Base-by-base conservation (phyloP, 2,888 invertebrate genomes). In the Pyrrhia umbra region DNA sequence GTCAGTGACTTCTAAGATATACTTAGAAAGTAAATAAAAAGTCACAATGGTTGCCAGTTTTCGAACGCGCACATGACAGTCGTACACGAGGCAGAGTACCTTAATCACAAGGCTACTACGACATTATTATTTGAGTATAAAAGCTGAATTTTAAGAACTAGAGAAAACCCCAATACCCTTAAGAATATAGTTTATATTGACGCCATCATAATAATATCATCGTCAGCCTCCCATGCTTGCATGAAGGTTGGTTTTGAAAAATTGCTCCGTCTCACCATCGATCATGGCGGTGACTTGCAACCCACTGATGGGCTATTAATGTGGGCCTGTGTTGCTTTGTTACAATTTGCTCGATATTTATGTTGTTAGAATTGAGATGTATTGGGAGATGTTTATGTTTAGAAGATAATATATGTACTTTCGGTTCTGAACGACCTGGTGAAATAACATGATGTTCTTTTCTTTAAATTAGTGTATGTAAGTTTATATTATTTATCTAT, bases 231-330 rank as follows among this genome's bases (percentile, higher is more conserved):
- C 60, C 23, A 56, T 57, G 43, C 51, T 69, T 52, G 45, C 25
- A 39, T 13, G 25, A 6, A 47, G 40, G 68, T 63, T 62, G 34
- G 49, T 49, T 73, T 51, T 77, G 77, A 77, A 75, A 69, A 77
- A 77, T 77, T 68, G 73, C 64, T 57, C 30, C 55, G 40, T 45
- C 61, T 63, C 37, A 65, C 21, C 56, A 77, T 77, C 76, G 45
- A 77, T 77, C 77, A 77, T 52, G 37, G 21, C 21, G 16, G 54
- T 77, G 77, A 77, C 77, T 77, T 65, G 76, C 77, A 62, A 50
- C 42, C 55, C 39, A 45, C 72, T 75, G 75, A 79, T 77, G 75
- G 61, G 39, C 64, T 54, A 77, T 63, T 75, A 75, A 77, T 77
- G 67, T 68, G 68, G 58, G 45, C 39, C 68, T 52, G 15, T 49